Conservation (phyloP, 2,797 vertebrate genomes). For the Semotilus atromaculatus region DNA sequence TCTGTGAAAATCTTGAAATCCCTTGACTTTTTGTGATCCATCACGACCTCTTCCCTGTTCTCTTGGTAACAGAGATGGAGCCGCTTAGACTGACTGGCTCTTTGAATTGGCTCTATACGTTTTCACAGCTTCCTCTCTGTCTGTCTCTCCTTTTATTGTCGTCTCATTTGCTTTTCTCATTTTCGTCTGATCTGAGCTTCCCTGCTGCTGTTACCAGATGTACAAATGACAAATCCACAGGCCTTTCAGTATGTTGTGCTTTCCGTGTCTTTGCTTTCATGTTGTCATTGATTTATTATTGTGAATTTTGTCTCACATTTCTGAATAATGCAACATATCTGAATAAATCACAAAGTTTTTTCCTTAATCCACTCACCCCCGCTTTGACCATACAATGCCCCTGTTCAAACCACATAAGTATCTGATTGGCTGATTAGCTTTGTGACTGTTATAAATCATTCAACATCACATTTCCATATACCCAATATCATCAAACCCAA, state of each 20-base stretch:
- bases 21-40: not conserved
- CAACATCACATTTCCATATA: constrained; percentile 30
- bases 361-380: constrained; percentile 2
- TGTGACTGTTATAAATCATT: constrained; percentile 20
- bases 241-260: not conserved
- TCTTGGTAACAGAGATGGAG: constrained; percentile 28
- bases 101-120: constrained; percentile 33
- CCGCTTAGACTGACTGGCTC: constrained; percentile 24
- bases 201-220: constrained; percentile 37
- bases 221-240: constrained; percentile 41
- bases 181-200: constrained; percentile 34
- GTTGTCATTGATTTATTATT: constrained; percentile 28
- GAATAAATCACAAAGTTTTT: not conserved
- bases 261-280: constrained; percentile 10
- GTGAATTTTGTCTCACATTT: not conserved
- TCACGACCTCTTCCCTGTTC: not conserved
- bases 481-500: constrained; percentile 13
- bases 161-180: constrained; percentile 41
- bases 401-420: not conserved
- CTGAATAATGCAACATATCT: not conserved
- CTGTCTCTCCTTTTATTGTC: constrained; percentile 42
- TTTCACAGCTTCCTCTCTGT: constrained; percentile 45
- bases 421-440: constrained; percentile 23
- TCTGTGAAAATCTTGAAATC: not conserved
- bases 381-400: not conserved